Evolutionary conservation across 1,140 invertebrate genomes (phyloP).

Genomic region (Prorops nasuta): DNA sequence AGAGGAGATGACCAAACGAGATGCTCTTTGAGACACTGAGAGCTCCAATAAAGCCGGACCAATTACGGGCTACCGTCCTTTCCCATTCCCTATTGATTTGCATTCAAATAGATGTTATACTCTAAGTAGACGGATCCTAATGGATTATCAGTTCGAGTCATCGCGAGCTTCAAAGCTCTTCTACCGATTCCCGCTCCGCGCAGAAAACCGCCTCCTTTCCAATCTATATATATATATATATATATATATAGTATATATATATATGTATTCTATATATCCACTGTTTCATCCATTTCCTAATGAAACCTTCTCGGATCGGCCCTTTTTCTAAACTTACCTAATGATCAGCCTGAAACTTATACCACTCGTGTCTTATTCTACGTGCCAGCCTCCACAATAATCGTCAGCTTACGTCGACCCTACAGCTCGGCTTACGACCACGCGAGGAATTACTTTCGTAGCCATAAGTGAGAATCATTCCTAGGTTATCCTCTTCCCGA

Average conservation of each 20-base stretch:
- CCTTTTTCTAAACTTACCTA: constrained; percentile 50
- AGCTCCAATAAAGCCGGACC: constrained; percentile 57
- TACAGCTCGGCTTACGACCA: constrained; percentile 1
- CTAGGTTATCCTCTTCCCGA: constrained; percentile 15
- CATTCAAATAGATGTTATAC: constrained; percentile 59
- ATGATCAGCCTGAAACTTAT: constrained; percentile 37
- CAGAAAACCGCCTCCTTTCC: constrained; percentile 42
- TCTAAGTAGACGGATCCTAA: constrained; percentile 59
- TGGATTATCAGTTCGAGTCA: constrained; percentile 58
- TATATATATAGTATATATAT: no score
- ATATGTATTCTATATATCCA: constrained; percentile 51
- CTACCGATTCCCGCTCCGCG: constrained; percentile 7
- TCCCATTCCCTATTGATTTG: constrained; percentile 57
- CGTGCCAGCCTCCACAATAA: neutral
- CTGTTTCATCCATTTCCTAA: constrained; percentile 58
- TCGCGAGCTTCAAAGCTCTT: constrained; percentile 53
- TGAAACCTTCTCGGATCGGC: constrained; percentile 47
- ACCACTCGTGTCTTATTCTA: constrained; percentile 3
- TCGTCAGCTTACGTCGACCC: no score
- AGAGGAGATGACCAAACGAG: constrained; percentile 56
- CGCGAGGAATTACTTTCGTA: constrained; percentile 21
- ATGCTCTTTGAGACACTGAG: constrained; percentile 58
- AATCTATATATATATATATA: no score
- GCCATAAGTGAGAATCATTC: constrained; percentile 18
- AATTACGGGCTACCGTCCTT: constrained; percentile 55